Percentiles rank a stretch among this genome's conserved stretches.
phyloP scores from a whole-genome alignment of 1,140 invertebrate species.

The Euura saliciscinereae region DNA sequence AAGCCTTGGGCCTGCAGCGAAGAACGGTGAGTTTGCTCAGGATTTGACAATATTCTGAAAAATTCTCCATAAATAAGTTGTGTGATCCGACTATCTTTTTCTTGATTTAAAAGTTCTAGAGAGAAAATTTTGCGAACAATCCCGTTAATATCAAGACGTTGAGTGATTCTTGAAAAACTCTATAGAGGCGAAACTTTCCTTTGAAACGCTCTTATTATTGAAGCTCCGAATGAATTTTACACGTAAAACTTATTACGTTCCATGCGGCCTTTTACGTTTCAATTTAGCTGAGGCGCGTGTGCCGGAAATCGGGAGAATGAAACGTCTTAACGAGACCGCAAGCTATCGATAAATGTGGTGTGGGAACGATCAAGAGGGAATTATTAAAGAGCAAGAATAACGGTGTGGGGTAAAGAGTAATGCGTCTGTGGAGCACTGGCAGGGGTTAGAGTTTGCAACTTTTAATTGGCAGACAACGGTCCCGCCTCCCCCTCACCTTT shows the following conservation, averaged over 20 bases:
- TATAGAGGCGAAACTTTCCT: neutral
- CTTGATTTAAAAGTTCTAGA: neutral
- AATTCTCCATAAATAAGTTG: too few relatives aligned
- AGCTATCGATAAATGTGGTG: neutral
- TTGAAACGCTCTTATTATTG: neutral
- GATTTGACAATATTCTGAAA: too few relatives aligned
- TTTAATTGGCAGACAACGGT: conserved; percentile 43
- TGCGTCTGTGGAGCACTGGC: conserved; percentile 11
- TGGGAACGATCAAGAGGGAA: neutral
- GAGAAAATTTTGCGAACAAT: neutral
- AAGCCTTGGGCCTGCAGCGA: too few relatives aligned
- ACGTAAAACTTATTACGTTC: neutral
- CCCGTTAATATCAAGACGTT: neutral
- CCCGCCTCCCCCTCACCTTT: neutral
- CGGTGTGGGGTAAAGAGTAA: conserved; percentile 11
- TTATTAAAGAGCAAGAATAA: conserved; percentile 4
- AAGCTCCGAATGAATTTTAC: neutral
- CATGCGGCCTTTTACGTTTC: neutral
- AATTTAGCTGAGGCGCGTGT: neutral
- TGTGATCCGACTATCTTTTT: neutral
- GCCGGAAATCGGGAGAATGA: neutral
- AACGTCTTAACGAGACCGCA: neutral
- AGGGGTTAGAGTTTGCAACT: conserved; percentile 37
- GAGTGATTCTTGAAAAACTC: neutral
- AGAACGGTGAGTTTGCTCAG: too few relatives aligned